These are phyloP conservation scores for Teleogryllus occipitalis DNA, from an alignment of 1,140 invertebrate species.

Conservation along the genomic window DNA sequence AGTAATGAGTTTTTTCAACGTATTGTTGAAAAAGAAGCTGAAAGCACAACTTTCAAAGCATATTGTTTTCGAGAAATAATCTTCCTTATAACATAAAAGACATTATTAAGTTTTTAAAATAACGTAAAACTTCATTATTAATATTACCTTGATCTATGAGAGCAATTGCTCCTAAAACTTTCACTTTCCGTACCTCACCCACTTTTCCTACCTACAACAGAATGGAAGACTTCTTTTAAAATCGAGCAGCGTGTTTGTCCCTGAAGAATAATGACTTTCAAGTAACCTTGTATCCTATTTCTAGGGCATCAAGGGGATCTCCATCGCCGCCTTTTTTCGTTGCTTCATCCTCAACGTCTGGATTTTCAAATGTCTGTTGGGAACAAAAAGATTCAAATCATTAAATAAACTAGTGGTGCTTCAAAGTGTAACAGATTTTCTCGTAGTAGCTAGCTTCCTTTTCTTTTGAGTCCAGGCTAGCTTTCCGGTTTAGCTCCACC, in stretches of 20 bases:
- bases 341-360: background rate
- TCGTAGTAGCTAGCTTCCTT: too few species aligned
- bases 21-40: too few species aligned
- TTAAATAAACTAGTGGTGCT: too few species aligned
- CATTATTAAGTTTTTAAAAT: too few species aligned
- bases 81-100: too few species aligned
- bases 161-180: background rate
- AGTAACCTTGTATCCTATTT: background rate
- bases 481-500: too few species aligned
- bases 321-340: background rate
- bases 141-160: background rate
- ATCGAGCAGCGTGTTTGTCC: background rate
- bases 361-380: background rate
- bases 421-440: too few species aligned
- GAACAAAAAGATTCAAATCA: too few species aligned
- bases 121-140: background rate
- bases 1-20: too few species aligned
- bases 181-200: background rate
- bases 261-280: background rate
- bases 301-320: background rate
- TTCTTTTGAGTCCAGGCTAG: too few species aligned
- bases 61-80: too few species aligned
- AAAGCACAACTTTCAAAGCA: too few species aligned
- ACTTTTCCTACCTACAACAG: background rate
- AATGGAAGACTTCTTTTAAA: background rate